These are phyloP conservation scores for Aphis craccivora DNA, from an alignment of 1,140 invertebrate genomes.

Conservation along the genomic window DNA sequence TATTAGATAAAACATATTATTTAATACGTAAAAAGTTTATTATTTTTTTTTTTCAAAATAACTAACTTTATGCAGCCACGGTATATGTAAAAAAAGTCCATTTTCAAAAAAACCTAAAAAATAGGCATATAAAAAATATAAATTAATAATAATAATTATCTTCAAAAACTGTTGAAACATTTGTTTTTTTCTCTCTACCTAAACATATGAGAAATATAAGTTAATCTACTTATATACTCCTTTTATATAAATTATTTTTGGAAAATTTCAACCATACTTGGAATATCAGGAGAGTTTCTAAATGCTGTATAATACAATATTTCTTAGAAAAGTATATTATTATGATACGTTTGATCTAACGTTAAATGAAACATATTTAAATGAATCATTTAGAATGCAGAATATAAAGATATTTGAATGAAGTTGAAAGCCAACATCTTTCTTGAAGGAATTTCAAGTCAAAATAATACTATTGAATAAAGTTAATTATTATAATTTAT, in stretches of 20 bases:
- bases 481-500: background rate
- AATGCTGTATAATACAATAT: background rate
- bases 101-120: background rate
- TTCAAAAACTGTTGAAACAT: background rate
- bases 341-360: background rate
- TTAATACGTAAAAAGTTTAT: no score
- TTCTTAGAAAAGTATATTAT: background rate
- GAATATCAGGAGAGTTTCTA: background rate
- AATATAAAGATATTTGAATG: background rate
- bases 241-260: background rate
- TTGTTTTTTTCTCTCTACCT: background rate
- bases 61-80: no score
- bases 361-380: background rate
- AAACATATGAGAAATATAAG: background rate
- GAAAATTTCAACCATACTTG: background rate
- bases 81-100: background rate
- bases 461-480: background rate
- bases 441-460: background rate
- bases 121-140: background rate
- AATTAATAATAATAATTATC: no score
- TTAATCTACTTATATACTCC: background rate
- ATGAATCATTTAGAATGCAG: background rate
- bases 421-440: background rate
- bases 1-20: no score
- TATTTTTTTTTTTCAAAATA: no score